Conservation (phyloP, 1,140 invertebrate species). For the Drosophila truncata region DNA sequence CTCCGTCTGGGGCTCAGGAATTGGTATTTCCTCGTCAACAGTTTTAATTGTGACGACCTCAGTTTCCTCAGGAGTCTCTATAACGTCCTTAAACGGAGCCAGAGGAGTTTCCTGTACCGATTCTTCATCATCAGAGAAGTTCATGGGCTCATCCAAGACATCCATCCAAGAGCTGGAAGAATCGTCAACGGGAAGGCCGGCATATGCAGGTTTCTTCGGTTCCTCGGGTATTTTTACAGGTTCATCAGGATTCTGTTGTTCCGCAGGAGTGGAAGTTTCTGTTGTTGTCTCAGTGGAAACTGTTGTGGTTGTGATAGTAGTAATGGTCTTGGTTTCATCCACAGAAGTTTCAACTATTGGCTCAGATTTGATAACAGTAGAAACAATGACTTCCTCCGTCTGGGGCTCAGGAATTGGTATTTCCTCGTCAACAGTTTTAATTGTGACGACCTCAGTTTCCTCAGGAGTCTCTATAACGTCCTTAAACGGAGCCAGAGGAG, state of each 20-base stretch:
- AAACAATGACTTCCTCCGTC: not conserved
- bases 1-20: not conserved
- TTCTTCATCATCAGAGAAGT: conserved; percentile 85
- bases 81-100: not conserved
- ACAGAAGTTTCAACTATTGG: not conserved
- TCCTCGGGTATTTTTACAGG: conserved; percentile 31
- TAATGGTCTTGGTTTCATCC: conserved; percentile 11
- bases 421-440: not conserved
- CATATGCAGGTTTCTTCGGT: not conserved
- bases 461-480: not conserved
- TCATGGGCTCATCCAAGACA: conserved; percentile 86
- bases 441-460: not conserved
- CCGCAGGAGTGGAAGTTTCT: not conserved
- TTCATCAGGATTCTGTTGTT: not conserved
- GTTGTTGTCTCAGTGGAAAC: conserved; percentile 25
- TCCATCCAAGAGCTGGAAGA: conserved; percentile 81
- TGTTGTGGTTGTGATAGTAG: conserved; percentile 7
- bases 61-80: not conserved
- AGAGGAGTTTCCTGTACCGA: conserved; percentile 29
- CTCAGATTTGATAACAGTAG: conserved; percentile 1
- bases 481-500: not conserved
- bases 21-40: not conserved
- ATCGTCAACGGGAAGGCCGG: conserved; percentile 78
- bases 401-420: not conserved
- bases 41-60: not conserved